Evolutionary conservation across 2,797 vertebrate genomes (phyloP).

Genomic region (Microhierax caerulescens): DNA sequence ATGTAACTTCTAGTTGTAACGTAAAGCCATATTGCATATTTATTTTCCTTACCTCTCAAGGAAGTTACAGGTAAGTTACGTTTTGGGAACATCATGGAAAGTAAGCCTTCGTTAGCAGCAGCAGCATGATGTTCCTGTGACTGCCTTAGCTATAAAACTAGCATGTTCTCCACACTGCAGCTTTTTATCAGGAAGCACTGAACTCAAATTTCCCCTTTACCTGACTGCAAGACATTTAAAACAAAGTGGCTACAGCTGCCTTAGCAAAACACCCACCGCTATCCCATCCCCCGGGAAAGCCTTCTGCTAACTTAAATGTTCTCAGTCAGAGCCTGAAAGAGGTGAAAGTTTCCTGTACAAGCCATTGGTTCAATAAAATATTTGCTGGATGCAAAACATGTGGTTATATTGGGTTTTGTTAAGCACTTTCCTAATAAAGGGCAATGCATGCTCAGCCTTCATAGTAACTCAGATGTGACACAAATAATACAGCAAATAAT

Average conservation of each 20-base stretch:
- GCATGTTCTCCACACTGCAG: background rate
- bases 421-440: conserved; percentile 74
- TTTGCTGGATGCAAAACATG: conserved; percentile 66
- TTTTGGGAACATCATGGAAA: background rate
- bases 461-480: conserved; percentile 77
- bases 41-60: background rate
- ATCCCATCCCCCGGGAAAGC: conserved; percentile 27
- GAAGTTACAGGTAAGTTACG: background rate
- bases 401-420: conserved; percentile 59
- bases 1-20: background rate
- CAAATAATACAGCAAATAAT: conserved; percentile 81
- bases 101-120: background rate
- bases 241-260: conserved; percentile 26
- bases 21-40: background rate
- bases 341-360: conserved; percentile 60
- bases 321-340: conserved; percentile 53
- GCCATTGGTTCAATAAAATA: conserved; percentile 66
- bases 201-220: background rate
- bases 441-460: conserved; percentile 71
- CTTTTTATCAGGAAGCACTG: conserved; percentile 15
- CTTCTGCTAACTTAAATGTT: conserved; percentile 49
- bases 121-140: background rate
- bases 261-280: conserved; percentile 7
- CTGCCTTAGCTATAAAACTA: background rate
- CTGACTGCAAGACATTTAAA: conserved; percentile 39